Evolutionary conservation across 2,888 invertebrate genomes (phyloP).

Genomic region (Eupithecia exiguata): DNA sequence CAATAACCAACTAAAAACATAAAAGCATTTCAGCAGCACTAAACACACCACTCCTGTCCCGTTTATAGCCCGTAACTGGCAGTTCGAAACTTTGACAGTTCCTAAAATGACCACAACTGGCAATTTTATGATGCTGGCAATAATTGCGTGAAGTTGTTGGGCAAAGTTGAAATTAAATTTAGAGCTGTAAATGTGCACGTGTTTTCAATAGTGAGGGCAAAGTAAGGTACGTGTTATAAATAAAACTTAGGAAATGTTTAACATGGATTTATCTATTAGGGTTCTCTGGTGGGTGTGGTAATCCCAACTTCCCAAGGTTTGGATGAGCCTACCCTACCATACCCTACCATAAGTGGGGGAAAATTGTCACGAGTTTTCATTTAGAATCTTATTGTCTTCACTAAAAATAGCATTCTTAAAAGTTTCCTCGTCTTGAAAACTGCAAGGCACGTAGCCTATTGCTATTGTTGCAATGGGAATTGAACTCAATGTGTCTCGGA

Average conservation of each 20-base stretch:
- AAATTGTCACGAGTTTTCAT: too few species aligned
- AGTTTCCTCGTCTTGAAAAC: not conserved
- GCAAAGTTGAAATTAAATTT: slow-evolving; percentile 11
- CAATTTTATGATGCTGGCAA: slow-evolving; percentile 7
- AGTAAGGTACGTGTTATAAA: not conserved
- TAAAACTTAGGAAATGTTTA: not conserved
- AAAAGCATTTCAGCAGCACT: not conserved
- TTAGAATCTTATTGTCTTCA: too few species aligned
- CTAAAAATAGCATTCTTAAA: not conserved
- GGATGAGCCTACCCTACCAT: not conserved
- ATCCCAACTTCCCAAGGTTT: not conserved
- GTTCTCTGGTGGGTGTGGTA: not conserved
- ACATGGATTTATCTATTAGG: not conserved
- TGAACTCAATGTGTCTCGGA: not conserved
- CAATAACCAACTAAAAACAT: not conserved
- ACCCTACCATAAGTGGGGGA: too few species aligned
- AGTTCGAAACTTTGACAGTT: slow-evolving; percentile 10
- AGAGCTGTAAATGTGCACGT: not conserved
- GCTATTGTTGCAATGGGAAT: not conserved
- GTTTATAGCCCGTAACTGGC: not conserved
- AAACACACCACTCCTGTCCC: not conserved
- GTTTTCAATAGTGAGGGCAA: not conserved
- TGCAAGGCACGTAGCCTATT: not conserved
- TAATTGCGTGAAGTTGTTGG: slow-evolving; percentile 4
- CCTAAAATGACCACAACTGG: not conserved